Base-by-base conservation (phyloP, 2,797 vertebrate species). In the Tapera naevia region DNA sequence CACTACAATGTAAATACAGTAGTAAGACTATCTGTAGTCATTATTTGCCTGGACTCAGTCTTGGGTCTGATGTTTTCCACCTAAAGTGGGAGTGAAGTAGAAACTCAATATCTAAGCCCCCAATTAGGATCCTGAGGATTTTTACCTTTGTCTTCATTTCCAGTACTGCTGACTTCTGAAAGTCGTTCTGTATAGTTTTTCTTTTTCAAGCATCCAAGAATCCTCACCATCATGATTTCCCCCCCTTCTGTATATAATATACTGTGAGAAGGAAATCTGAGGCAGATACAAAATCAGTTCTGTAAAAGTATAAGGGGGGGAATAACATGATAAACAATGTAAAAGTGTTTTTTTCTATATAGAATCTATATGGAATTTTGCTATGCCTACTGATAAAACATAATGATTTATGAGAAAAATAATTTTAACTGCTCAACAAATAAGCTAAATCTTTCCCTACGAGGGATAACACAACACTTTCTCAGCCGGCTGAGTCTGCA, bases 401-500 rank as follows among this genome's bases (percentile, higher is more conserved):
- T 57, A 91, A 61, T 74, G 88, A 96, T 95, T 96, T 95, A 88
- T 60, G 85, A 41, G 84, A 93, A 90, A 61, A 58, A 95, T 78
- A 50, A 70, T 94, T 96, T 96, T 93, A 60, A 86, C 91, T 94
- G 67, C 74, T 81, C 39, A 41, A 54, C 41, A 86, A 86, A 86
- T 35, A 95, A 92, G 84, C 86, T 94, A 96, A 97, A 92, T 94
- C 79, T 89, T 97, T 94, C 94, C 58, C 80, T 95, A 81, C 87
- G 88, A 90, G 89, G 94, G 92, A 96, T 88, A 88, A 51, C 41
- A 61, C 87, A 95, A 62, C 92, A 57, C 81, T 96, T 92, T 80
- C 62, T 92, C 76, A 91, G 33, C 73, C 95, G 88, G 75, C 85
- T 97, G 94, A 96, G 96, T 78, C 66, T 89, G 79, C 48, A 87